A percentile compares a stretch with the other conserved stretches of the same genome.
Evolutionary conservation across 2,797 vertebrate species (phyloP).

Genomic region (Phrynocephalus vlangalii): DNA sequence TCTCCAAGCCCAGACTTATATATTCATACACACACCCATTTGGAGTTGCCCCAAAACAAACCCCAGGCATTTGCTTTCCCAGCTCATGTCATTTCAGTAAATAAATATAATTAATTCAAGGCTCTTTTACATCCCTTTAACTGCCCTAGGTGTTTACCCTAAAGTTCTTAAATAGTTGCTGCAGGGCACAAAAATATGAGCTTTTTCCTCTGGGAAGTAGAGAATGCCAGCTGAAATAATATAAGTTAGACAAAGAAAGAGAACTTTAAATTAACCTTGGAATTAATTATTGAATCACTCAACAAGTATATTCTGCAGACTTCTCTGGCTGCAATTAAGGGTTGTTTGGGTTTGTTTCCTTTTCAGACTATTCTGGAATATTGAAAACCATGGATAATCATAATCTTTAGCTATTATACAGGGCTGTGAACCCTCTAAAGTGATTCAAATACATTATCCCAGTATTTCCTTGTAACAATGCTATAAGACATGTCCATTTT

Average conservation of each 20-base stretch:
- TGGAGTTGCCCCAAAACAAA: background rate
- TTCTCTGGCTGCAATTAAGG: constrained; percentile 29
- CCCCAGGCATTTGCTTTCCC: constrained; percentile 18
- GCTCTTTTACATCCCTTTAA: constrained; percentile 10
- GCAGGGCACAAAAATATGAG: constrained; percentile 7
- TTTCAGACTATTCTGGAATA: background rate
- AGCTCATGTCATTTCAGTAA: constrained; percentile 28
- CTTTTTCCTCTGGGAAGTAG: background rate
- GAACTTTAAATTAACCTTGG: constrained; percentile 55
- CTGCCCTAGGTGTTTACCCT: constrained; percentile 27
- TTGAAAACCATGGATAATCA: background rate
- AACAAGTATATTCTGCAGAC: background rate
- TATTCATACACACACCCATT: too few species aligned
- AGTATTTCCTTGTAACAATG: background rate
- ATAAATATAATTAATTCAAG: constrained; percentile 4
- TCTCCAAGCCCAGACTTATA: background rate
- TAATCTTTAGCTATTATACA: background rate
- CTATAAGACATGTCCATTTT: background rate
- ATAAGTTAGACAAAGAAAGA: constrained; percentile 34
- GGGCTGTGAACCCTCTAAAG: background rate
- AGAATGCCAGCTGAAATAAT: constrained; percentile 28
- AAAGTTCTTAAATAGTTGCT: constrained; percentile 25
- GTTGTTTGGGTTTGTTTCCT: constrained; percentile 2
- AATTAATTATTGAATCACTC: constrained; percentile 50
- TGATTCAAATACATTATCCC: background rate